Conservation (phyloP, 2,113 vertebrate species). For the Pagrus major region DNA sequence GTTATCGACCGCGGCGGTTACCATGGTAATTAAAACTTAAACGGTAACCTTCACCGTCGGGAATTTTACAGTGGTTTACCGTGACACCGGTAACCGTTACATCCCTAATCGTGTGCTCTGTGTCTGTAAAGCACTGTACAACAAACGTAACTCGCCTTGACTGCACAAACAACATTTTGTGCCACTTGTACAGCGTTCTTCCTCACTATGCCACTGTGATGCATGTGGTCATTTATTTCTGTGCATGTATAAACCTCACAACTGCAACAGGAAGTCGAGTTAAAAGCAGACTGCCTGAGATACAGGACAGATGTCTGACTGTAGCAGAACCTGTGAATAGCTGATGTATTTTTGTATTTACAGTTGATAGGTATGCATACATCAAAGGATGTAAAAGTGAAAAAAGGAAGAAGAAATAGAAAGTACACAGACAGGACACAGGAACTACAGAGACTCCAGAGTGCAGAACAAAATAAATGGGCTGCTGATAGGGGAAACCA, state of each 20-base stretch:
- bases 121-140: not conserved
- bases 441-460: conserved; percentile 6
- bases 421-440: not conserved
- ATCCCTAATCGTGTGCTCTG: no score
- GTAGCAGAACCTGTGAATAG: not conserved
- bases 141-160: not conserved
- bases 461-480: no score
- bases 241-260: conserved; percentile 21
- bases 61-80: no score
- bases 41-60: no score
- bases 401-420: conserved; percentile 21
- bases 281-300: not conserved
- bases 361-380: not conserved
- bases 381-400: not conserved
- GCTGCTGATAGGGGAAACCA: not conserved
- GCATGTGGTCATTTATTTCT: not conserved
- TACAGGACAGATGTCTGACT: not conserved
- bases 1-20: no score
- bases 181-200: not conserved
- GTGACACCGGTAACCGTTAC: no score
- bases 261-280: conserved; percentile 8
- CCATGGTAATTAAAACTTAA: no score
- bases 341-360: not conserved
- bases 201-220: not conserved
- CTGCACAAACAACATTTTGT: not conserved